Conservation (phyloP, 2,113 vertebrate genomes). For the Taurulus bubalis region DNA sequence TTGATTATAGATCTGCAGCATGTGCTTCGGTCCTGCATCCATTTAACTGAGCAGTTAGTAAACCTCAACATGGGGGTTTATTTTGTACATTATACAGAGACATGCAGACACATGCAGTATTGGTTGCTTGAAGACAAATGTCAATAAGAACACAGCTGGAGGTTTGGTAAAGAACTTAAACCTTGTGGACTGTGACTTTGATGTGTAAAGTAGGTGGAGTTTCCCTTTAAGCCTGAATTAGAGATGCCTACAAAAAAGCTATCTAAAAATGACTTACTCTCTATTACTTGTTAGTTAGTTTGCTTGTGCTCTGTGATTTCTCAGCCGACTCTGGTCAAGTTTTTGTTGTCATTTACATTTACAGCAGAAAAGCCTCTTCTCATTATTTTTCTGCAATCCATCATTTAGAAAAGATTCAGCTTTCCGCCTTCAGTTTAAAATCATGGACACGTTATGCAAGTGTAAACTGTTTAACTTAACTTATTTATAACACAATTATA, state of each 20-base stretch:
- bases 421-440: not conserved
- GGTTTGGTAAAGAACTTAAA: not conserved
- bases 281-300: not conserved
- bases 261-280: not conserved
- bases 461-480: not conserved
- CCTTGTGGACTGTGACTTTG: not conserved
- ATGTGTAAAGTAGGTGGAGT: not conserved
- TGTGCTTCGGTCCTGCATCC: not conserved
- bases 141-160: not conserved
- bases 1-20: constrained; percentile 52
- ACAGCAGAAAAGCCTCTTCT: not conserved
- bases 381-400: not conserved
- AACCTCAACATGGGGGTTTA: constrained; percentile 2
- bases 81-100: constrained; percentile 3
- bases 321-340: not conserved
- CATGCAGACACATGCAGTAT: not conserved
- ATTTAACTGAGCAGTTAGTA: constrained; percentile 32
- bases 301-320: not conserved
- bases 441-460: not conserved
- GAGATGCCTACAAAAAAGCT: not conserved
- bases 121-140: not conserved
- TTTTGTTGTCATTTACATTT: not conserved
- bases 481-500: not conserved
- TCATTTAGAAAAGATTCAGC: not conserved
- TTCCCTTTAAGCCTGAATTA: not conserved